A percentile compares a stretch with the other conserved stretches of the same genome.
These are phyloP conservation scores for Apostichopus japonicus DNA, from an alignment of 35 echinoderm and acorn worm genomes.

Conservation along the genomic window DNA sequence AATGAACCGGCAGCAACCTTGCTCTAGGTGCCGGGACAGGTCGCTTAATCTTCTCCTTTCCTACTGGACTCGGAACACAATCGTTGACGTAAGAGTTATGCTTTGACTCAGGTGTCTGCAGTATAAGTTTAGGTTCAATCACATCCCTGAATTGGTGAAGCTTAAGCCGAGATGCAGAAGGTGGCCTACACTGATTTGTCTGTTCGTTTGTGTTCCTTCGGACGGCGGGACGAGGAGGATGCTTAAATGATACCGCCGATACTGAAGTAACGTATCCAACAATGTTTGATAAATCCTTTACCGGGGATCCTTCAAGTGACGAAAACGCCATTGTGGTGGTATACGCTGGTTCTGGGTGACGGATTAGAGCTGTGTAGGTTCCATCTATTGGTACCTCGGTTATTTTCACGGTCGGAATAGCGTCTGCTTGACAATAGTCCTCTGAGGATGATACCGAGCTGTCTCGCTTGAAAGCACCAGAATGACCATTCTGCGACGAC, in stretches of 20 bases:
- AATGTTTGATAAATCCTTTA: constrained; percentile 29
- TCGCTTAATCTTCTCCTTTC: constrained; percentile 28
- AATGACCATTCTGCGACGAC: not conserved
- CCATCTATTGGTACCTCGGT: constrained; percentile 45
- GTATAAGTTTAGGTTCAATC: not conserved
- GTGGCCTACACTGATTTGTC: constrained; percentile 26
- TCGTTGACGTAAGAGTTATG: constrained; percentile 39
- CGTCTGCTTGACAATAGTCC: constrained; percentile 51
- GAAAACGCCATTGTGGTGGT: constrained; percentile 26
- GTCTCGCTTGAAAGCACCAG: not conserved
- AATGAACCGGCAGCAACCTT: constrained; percentile 4
- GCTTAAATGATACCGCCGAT: constrained; percentile 15
- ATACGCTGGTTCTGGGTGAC: constrained; percentile 32
- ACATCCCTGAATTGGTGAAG: constrained; percentile 35
- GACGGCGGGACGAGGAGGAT: constrained; percentile 22
- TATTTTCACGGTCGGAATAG: not conserved
- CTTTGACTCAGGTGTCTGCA: not conserved
- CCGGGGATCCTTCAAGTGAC: not conserved
- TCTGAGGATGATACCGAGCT: constrained; percentile 31
- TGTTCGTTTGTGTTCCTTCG: constrained; percentile 41
- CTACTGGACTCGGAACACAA: not conserved
- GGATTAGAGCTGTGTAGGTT: constrained; percentile 46
- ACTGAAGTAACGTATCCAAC: constrained; percentile 39
- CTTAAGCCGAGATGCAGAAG: constrained; percentile 5
- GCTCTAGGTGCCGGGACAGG: constrained; percentile 41